Base-by-base conservation (phyloP, 2,113 vertebrate genomes). In the Myotis davidii region DNA sequence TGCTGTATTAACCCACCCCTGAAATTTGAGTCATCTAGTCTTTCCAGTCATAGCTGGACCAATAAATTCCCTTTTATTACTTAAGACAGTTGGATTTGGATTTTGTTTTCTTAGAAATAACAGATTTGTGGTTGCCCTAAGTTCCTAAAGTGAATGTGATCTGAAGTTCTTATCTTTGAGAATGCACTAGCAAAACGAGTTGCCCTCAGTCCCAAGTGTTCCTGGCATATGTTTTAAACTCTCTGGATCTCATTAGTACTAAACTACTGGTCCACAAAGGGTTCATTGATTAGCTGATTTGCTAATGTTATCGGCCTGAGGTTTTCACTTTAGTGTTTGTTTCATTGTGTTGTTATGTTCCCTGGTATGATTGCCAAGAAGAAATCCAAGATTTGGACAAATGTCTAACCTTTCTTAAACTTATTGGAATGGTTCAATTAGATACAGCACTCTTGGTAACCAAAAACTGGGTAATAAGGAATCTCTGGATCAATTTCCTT, bases 81-180 rank as follows among this genome's bases (percentile, higher is more conserved):
- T 85, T 87, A 81, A 94, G 9, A 18, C 65, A 67, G 23, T 65
- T 65, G n/a, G 79, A 72, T 88, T 72, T 85, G 37, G 9, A 72
- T 56, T 74, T 95, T 84, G 34, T 90, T 61, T 91, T 67, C 50
- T 69, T 87, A 37, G 34, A 79, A 83, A 90, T n/a, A 84, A 79
- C 42, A 73, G 25, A 64, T 52, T 39, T 92, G 50, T 32, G 23
- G 61, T 84, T 78, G 9, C 32, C 52, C 3, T 61, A 74, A 45
- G n/a, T 76, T 87, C 9, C 32, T 90, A 34, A 39, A n/a, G 59
- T 94, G 72, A 90, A 76, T 45, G 1, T 25, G 65, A 90, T 45
- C 17, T 79, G 3, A 91, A 73, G 18, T 90, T 86, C n/a, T 85
- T 94, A 50, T 39, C 32, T 74, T 83, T 89, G 12, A 73, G 32